These are phyloP conservation scores for Cephalophus harveyi DNA, from an alignment of 2,113 vertebrate genomes.

Conservation along the genomic window DNA sequence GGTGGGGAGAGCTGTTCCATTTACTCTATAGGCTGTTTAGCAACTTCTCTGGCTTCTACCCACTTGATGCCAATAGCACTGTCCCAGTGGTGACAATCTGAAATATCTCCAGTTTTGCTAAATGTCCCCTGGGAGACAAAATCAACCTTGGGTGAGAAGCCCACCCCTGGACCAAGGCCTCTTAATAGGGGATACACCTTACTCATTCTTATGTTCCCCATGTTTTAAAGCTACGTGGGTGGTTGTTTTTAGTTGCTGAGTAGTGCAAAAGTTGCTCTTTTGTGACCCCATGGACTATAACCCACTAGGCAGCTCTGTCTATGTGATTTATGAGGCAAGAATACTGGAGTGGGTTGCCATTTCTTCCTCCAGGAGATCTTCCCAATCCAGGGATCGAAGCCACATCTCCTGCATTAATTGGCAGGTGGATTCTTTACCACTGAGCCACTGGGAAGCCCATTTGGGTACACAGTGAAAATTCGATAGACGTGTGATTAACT, in stretches of 20 bases:
- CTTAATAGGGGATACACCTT: background rate
- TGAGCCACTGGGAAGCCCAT: background rate
- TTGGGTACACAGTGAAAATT: background rate
- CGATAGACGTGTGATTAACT: background rate
- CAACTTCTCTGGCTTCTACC: background rate
- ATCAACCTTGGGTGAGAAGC: background rate
- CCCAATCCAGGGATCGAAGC: background rate
- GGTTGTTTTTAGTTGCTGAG: background rate
- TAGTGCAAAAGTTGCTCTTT: background rate
- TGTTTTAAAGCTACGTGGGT: background rate
- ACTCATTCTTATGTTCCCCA: background rate
- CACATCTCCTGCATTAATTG: background rate
- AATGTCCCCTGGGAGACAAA: background rate
- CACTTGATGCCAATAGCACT: background rate
- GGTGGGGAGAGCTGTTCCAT: background rate
- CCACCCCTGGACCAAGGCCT: background rate
- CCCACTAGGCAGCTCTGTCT: background rate
- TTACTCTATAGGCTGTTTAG: background rate
- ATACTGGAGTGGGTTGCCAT: background rate
- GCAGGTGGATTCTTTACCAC: background rate
- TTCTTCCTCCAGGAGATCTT: background rate
- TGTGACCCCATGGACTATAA: background rate
- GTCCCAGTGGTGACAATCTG: background rate
- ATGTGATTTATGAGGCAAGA: background rate
- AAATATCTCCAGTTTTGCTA: background rate